These are phyloP conservation scores for Heterocephalus glaber DNA, from an alignment of 2,113 vertebrate species.

Conservation along the genomic window DNA sequence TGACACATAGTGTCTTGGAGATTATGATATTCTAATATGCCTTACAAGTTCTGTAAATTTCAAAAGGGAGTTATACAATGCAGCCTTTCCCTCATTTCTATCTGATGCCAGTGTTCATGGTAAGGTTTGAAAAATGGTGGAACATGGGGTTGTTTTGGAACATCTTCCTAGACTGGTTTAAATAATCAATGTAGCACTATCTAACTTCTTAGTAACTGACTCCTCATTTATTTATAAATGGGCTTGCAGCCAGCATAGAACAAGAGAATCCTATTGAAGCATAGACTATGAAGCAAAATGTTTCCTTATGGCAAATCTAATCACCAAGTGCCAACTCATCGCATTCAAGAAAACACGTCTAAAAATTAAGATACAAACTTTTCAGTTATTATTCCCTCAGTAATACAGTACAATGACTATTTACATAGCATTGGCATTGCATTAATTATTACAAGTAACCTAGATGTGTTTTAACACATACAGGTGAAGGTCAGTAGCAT, in stretches of 20 bases:
- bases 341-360: neutral
- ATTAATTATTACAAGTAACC: neutral
- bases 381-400: neutral
- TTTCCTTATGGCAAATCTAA: neutral
- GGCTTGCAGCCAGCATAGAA: neutral
- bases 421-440: neutral
- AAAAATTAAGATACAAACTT: constrained; percentile 13
- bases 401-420: neutral
- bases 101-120: neutral
- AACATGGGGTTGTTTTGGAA: neutral
- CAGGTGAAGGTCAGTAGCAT: neutral
- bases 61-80: neutral
- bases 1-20: neutral
- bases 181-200: constrained; percentile 51
- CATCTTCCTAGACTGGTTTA: constrained; percentile 5
- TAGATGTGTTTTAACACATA: too few species aligned
- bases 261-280: neutral
- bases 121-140: neutral
- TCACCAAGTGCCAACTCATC: neutral
- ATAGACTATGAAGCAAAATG: neutral
- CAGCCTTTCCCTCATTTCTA: neutral
- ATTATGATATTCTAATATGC: constrained; percentile 27
- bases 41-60: neutral
- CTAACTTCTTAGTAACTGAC: neutral
- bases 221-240: constrained; percentile 22